Conservation (phyloP, 2,888 invertebrate genomes). For the Scaeva pyrastri region DNA sequence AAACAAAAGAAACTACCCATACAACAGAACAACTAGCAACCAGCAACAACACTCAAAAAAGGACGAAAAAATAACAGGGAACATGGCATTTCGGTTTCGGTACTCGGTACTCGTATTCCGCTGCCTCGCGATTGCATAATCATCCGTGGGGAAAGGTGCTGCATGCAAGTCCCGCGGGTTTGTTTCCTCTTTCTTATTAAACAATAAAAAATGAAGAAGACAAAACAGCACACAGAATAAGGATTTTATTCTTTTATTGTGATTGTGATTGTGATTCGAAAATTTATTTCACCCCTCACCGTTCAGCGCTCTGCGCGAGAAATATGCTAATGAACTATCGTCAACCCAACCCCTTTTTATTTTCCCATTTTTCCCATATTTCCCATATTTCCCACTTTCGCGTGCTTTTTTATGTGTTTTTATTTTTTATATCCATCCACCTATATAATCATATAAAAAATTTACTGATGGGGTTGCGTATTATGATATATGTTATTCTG, state of each 20-base stretch:
- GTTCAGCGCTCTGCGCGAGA: conserved; percentile 63
- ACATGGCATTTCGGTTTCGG: conserved; percentile 49
- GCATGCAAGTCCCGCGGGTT: conserved; percentile 68
- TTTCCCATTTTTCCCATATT: no score
- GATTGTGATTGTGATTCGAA: conserved; percentile 61
- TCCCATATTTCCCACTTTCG: conserved; percentile 25
- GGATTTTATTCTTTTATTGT: conserved; percentile 58
- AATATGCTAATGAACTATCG: conserved; percentile 72
- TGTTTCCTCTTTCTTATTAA: conserved; percentile 45
- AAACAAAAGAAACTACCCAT: conserved; percentile 57
- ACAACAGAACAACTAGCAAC: conserved; percentile 2
- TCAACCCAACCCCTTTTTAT: conserved; percentile 48
- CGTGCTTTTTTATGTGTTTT: conserved; percentile 48
- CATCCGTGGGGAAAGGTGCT: conserved; percentile 60
- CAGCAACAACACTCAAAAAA: conserved; percentile 1
- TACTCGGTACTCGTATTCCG: no score
- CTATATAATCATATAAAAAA: conserved; percentile 32
- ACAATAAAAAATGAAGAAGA: conserved; percentile 25
- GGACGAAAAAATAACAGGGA: conserved; percentile 14
- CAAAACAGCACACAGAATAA: conserved; percentile 3
- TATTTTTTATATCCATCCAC: conserved; percentile 20
- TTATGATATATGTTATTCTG: conserved; percentile 39
- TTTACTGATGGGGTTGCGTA: conserved; percentile 26
- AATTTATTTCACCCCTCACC: no score
- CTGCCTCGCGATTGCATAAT: conserved; percentile 70